Evolutionary conservation across 2,797 vertebrate species (phyloP).

Genomic region (Pseudopleuronectes americanus): DNA sequence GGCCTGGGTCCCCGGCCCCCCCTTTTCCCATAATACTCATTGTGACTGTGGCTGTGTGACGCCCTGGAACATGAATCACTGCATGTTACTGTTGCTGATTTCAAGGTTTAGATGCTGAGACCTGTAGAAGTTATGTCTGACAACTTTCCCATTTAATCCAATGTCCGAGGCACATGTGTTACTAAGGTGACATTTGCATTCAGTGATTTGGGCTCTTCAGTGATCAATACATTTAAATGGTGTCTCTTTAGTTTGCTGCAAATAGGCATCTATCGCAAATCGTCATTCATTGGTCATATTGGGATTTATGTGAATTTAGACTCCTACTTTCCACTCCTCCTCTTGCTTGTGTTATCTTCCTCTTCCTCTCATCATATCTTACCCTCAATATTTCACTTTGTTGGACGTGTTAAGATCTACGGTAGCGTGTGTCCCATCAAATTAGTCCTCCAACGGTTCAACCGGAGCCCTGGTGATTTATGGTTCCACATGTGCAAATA

Average conservation of each 20-base stretch:
- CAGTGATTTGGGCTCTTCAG: no score
- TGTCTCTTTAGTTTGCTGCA: no score
- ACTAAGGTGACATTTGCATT: no score
- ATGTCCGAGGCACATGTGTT: no score
- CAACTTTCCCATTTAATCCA: no score
- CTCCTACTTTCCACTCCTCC: no score
- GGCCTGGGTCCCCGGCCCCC: slow-evolving; percentile 9
- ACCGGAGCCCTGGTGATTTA: slow-evolving; percentile 30
- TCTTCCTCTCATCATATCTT: not conserved
- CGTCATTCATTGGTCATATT: no score
- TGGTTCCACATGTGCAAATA: slow-evolving; percentile 3
- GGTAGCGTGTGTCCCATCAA: slow-evolving; percentile 1
- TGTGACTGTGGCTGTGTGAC: slow-evolving; percentile 14
- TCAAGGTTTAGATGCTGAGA: not conserved
- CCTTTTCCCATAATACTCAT: slow-evolving; percentile 26
- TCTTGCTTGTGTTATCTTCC: no score
- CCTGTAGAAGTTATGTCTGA: not conserved
- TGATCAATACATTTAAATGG: no score
- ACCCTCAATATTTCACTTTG: no score
- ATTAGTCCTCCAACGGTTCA: slow-evolving; percentile 14
- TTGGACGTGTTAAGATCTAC: slow-evolving; percentile 20
- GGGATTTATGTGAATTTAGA: no score
- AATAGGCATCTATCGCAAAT: no score
- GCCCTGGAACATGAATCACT: slow-evolving; percentile 15
- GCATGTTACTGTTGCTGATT: slow-evolving; percentile 15